Conservation (phyloP, 2,797 vertebrate genomes). For the Allobates femoralis region DNA sequence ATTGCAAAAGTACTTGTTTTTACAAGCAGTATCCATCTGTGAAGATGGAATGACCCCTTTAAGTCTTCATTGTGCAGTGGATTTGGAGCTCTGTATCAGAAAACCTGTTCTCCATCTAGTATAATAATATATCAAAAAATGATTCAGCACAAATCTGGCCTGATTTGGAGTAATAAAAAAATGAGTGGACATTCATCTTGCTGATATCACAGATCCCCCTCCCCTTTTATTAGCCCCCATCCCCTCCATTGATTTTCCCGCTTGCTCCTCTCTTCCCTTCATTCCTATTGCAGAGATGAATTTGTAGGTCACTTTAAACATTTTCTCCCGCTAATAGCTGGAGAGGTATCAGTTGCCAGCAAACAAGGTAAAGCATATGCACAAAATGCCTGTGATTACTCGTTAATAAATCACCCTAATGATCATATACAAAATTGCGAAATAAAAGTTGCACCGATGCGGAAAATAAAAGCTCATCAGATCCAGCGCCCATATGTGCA, state of each 20-base stretch:
- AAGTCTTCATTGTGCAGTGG: background rate
- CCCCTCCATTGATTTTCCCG: background rate
- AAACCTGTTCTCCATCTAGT: too few species aligned
- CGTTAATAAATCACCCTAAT: slow-evolving; percentile 73
- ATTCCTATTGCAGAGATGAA: slow-evolving; percentile 35
- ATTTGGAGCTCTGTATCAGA: too few species aligned
- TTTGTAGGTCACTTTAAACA: slow-evolving; percentile 69
- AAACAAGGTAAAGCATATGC: slow-evolving; percentile 74
- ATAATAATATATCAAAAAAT: too few species aligned
- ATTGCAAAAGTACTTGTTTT: too few species aligned
- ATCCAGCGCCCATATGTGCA: slow-evolving; percentile 65
- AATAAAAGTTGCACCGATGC: slow-evolving; percentile 68
- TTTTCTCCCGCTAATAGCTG: slow-evolving; percentile 64
- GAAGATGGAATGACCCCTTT: background rate
- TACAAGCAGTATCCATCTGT: too few species aligned
- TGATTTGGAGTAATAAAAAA: too few species aligned
- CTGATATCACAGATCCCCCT: slow-evolving; percentile 5
- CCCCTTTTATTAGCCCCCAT: background rate
- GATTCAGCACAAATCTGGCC: too few species aligned
- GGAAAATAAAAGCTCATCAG: slow-evolving; percentile 70
- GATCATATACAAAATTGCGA: slow-evolving; percentile 72
- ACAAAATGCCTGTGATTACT: slow-evolving; percentile 69
- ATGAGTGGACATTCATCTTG: background rate
- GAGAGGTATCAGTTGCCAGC: slow-evolving; percentile 68
- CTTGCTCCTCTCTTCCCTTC: slow-evolving; percentile 16